These are phyloP conservation scores for Diogma glabrata DNA, from an alignment of 2,888 invertebrate genomes.

Conservation along the genomic window DNA sequence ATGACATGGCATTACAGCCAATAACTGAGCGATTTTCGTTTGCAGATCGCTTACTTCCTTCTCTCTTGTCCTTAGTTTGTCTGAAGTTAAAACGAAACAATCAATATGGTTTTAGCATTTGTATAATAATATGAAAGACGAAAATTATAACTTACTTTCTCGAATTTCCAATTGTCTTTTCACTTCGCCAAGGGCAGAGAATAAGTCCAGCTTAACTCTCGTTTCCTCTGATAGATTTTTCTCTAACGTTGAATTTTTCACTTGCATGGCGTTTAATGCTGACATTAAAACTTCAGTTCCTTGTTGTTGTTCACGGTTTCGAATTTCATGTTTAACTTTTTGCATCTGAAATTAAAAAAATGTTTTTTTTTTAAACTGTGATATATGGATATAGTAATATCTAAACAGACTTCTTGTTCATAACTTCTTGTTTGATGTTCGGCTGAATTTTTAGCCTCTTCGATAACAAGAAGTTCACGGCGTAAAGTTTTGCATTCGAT, in stretches of 20 bases:
- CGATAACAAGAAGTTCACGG: conserved; percentile 50
- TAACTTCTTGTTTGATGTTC: conserved; percentile 34
- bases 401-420: conserved; percentile 32
- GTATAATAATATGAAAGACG: not conserved
- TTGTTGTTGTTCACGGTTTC: conserved; percentile 33
- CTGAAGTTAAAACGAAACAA: conserved; percentile 37
- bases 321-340: conserved; percentile 33
- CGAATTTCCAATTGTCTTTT: conserved; percentile 79
- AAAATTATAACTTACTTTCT: conserved; percentile 52
- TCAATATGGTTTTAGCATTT: not conserved
- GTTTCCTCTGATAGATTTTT: conserved; percentile 93
- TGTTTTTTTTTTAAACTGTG: conserved; percentile 15
- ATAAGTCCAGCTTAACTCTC: conserved; percentile 92
- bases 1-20: conserved; percentile 75
- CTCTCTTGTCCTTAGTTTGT: conserved; percentile 69
- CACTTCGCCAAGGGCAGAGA: conserved; percentile 92
- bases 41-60: conserved; percentile 86
- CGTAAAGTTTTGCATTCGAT: conserved; percentile 53
- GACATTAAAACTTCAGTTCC: conserved; percentile 67
- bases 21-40: conserved; percentile 79
- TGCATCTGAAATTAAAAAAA: conserved; percentile 25
- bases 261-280: conserved; percentile 71
- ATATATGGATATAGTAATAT: too few relatives aligned
- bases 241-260: conserved; percentile 85
- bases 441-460: conserved; percentile 46